A percentile compares a stretch with the other conserved stretches of the same genome.
Conservation (phyloP, 2,888 invertebrate genomes). For the Machimus rusticus region DNA sequence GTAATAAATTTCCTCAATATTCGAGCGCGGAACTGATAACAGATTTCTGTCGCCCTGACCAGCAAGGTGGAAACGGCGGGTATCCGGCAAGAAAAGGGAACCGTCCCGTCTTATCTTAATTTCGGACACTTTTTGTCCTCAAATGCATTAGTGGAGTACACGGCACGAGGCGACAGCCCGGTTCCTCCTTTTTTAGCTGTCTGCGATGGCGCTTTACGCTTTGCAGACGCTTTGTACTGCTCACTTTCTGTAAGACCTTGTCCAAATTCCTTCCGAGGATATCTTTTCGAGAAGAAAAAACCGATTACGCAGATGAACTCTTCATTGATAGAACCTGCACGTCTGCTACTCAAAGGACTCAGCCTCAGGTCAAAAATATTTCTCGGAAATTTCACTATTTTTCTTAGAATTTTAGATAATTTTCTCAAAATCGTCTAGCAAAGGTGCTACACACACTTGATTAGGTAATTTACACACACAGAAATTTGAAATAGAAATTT, state of each 20-base stretch:
- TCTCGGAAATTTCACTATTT: constrained; percentile 59
- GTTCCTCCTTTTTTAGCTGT: constrained; percentile 18
- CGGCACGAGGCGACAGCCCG: constrained; percentile 52
- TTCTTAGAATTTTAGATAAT: constrained; percentile 57
- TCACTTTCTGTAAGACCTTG: not conserved
- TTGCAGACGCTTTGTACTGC: not conserved
- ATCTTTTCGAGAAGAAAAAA: not conserved
- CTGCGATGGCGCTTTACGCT: constrained; percentile 23
- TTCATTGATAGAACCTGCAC: not conserved
- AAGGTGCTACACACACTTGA: not conserved
- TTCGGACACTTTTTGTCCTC: constrained; percentile 52
- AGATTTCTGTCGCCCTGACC: constrained; percentile 1
- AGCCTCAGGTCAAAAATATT: constrained; percentile 51
- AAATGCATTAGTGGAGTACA: constrained; percentile 52
- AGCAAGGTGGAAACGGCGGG: constrained; percentile 24
- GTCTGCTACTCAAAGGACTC: not conserved
- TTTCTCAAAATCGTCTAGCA: constrained; percentile 50
- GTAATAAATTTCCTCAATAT: constrained; percentile 41
- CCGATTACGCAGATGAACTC: constrained; percentile 25
- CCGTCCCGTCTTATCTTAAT: constrained; percentile 49
- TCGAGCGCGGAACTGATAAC: constrained; percentile 41
- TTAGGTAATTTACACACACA: not conserved
- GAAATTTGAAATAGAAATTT: not conserved
- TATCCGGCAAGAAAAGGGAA: constrained; percentile 43
- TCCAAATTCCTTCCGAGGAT: not conserved